Conservation (phyloP, 2,113 vertebrate genomes). For the Sialia sialis region DNA sequence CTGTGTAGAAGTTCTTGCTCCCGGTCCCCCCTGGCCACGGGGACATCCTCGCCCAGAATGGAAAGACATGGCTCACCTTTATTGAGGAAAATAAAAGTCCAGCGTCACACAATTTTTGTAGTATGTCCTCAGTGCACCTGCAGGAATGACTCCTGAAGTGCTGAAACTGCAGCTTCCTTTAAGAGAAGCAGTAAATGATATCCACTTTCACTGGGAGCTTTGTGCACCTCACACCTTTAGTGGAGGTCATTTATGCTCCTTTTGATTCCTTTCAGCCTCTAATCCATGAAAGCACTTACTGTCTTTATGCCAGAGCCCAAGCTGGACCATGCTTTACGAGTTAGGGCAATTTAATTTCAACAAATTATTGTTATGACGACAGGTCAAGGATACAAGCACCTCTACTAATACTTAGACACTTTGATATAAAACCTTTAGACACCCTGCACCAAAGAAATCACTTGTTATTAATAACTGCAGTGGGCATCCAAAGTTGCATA, state of each 20-base stretch:
- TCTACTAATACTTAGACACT: background rate
- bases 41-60: conserved; percentile 84
- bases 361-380: background rate
- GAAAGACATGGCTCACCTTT: conserved; percentile 85
- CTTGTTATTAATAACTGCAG: background rate
- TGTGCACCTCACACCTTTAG: background rate
- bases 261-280: background rate
- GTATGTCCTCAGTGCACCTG: background rate
- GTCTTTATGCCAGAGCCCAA: background rate
- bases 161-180: background rate
- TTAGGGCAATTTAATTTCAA: background rate
- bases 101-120: background rate
- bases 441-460: background rate
- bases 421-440: background rate
- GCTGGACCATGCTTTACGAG: fast-evolving
- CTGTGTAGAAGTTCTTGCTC: conserved; percentile 77
- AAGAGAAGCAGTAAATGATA: background rate
- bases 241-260: background rate
- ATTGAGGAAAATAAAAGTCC: background rate
- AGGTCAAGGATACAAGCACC: background rate
- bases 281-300: background rate
- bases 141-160: background rate
- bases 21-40: conserved; percentile 78
- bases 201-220: background rate
- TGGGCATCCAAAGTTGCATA: background rate